Percentiles rank a stretch among this genome's conserved stretches.
Conservation (phyloP, 1,140 invertebrate species). For the Hyles euphorbiae region DNA sequence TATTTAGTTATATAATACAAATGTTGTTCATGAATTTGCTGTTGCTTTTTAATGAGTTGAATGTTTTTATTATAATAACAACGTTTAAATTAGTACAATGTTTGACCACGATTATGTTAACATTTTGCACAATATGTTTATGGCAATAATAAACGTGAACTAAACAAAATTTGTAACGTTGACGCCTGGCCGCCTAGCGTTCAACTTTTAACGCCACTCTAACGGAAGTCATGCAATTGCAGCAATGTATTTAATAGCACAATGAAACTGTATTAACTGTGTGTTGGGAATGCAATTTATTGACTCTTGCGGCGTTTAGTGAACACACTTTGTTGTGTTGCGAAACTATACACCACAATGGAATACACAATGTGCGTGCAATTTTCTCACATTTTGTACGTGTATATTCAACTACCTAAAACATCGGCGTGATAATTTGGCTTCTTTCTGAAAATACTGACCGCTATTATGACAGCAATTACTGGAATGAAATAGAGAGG, state of each 20-base stretch:
- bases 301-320: conserved; percentile 27
- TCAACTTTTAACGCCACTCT: conserved; percentile 11
- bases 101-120: too few species aligned
- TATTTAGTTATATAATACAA: too few species aligned
- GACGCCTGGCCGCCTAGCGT: conserved; percentile 3
- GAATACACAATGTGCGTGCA: too few species aligned
- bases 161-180: conserved; percentile 12
- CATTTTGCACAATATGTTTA: not conserved
- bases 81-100: too few species aligned
- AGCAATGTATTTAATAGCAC: conserved; percentile 41
- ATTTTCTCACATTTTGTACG: too few species aligned
- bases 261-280: conserved; percentile 30
- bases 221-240: conserved; percentile 35
- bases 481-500: too few species aligned
- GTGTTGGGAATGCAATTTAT: conserved; percentile 30
- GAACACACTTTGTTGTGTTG: conserved; percentile 21
- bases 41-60: too few species aligned
- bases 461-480: too few species aligned
- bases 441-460: not conserved
- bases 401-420: not conserved
- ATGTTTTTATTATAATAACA: too few species aligned
- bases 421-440: not conserved
- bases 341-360: not conserved
- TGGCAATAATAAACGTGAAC: conserved; percentile 4
- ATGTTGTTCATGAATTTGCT: too few species aligned